Base-by-base conservation (phyloP, 2,113 vertebrate species). In the Marmota monax region DNA sequence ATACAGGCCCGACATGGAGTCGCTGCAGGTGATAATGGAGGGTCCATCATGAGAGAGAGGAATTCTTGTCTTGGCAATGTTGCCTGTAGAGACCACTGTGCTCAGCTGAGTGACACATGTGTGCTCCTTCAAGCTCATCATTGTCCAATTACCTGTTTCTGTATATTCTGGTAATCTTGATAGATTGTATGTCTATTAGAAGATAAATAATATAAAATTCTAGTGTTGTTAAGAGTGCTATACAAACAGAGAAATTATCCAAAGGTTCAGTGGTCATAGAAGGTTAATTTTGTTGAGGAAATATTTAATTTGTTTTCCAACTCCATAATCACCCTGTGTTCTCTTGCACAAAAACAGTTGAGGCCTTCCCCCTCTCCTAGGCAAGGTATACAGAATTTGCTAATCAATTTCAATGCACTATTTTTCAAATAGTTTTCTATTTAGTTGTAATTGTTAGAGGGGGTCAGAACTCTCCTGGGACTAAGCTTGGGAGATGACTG, bases 61-160 rank as follows among this genome's bases (percentile, higher is more conserved):
- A 34, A n/a, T 1, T 0, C 72, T 27, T 25, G 70, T 20, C 0
- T 34, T 65, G 18, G 20, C 9, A 25, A 13, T 18, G 39, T 3
- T 20, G 13, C 80, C 42, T 61, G 58, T 7, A 61, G 23, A 61
- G 58, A 23, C 7, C 23, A 61, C 58, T 61, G 22, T 22, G 23
- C 22, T n/a, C 14, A 72, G 53, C 51, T 42, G 32, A 79, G 14
- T 18, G 14, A 42, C 39, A 42, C 39, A 3, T 18, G 45, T 2
- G 37, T 25, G 23, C 14, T 51, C 34, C 14, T 83, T 95, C 32
- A 84, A 5, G 18, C 22, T 14, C 22, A 25, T 61, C 32, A 27
- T 56, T 25, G 29, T 29, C 48, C 37, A 61, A 7, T 37, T 25
- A 32, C 14, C 61, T 91, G 51, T 39, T 72, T 72, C 70, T 39